Evolutionary conservation across 53 echinoderm and acorn worm genomes (phyloP), one percentile per base, ranked within the genome.

Genomic region (Echinometra lucunter): DNA sequence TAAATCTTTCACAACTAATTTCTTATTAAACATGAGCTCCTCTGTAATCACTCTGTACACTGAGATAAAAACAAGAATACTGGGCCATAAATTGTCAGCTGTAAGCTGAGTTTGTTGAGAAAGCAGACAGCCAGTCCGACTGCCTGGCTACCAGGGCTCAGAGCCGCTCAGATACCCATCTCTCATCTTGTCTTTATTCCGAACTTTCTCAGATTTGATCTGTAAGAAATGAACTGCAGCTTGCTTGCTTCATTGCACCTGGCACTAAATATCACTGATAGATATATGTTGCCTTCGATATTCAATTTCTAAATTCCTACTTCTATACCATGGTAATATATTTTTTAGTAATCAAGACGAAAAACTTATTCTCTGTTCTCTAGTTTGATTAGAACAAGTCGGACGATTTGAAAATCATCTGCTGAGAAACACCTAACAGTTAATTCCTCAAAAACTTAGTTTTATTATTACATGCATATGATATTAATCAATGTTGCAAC

Each of bases 1-100:
- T 3, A 19, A 82, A 82, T 82, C 82, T 82, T 82, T 82, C 82
- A 82, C 44, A 16, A 42, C 5, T 82, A 82, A 82, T 42, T 82
- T 82, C 3, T 2, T 18, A 19, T 30, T 81, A 6, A 18, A 42
- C 21, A 44, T 82, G 5, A 82, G 21, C 40, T 82, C 9, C 4
- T 42, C 42, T 0, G 82, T 82, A 25, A 40, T 82, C 23, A 4
- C 3, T 21, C 4, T 21, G 40, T 42, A 82, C 82, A 16, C 5
- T 44, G 21, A 23, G 21, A 19, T 3, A 44, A 35, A 75, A 82
- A 82, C 4, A 44, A 23, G 44, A 19, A 23, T 6, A 12, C 30
- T 19, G 17, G 44, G 44, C 18, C 44, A 18, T 44, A 42, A 82
- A 82, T 82, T 40, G 82, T 44, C 82, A 82, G 40, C 44, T 82